Percentiles rank a stretch among this genome's conserved stretches.
Conservation (phyloP, 2,113 vertebrate species). For the Kryptolebias marmoratus region DNA sequence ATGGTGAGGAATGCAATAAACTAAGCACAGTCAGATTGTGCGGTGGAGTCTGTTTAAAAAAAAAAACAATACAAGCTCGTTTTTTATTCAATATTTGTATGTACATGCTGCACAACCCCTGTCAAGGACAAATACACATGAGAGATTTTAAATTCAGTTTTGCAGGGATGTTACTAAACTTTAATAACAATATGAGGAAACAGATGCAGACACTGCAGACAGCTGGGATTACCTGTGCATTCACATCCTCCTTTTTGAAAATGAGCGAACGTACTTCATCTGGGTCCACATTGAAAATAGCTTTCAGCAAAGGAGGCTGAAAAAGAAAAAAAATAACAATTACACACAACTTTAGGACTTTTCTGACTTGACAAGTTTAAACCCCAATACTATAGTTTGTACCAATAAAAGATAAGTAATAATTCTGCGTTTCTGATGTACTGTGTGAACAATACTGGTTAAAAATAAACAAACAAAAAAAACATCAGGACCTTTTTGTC, state of each 20-base stretch:
- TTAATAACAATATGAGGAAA: slow-evolving; percentile 40
- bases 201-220: slow-evolving; percentile 12
- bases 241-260: slow-evolving; percentile 99
- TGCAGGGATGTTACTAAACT: neutral
- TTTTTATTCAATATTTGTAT: slow-evolving; percentile 18
- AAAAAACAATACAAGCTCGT: slow-evolving; percentile 11
- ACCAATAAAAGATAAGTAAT: no score
- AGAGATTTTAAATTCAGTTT: neutral
- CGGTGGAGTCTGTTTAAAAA: slow-evolving; percentile 31
- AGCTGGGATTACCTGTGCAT: slow-evolving; percentile 89
- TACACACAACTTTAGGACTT: neutral
- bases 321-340: slow-evolving; percentile 28
- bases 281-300: slow-evolving; percentile 98
- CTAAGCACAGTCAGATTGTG: slow-evolving; percentile 36
- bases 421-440: no score
- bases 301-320: slow-evolving; percentile 97
- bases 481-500: no score
- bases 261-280: slow-evolving; percentile 98
- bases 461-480: no score
- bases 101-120: slow-evolving; percentile 1
- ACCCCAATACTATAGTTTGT: neutral
- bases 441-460: no score
- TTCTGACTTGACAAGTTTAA: slow-evolving; percentile 1
- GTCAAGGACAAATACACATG: slow-evolving; percentile 21
- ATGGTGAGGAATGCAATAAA: slow-evolving; percentile 51